Conservation (phyloP, 2,113 vertebrate species). For the Tychaedon coryphoeus region DNA sequence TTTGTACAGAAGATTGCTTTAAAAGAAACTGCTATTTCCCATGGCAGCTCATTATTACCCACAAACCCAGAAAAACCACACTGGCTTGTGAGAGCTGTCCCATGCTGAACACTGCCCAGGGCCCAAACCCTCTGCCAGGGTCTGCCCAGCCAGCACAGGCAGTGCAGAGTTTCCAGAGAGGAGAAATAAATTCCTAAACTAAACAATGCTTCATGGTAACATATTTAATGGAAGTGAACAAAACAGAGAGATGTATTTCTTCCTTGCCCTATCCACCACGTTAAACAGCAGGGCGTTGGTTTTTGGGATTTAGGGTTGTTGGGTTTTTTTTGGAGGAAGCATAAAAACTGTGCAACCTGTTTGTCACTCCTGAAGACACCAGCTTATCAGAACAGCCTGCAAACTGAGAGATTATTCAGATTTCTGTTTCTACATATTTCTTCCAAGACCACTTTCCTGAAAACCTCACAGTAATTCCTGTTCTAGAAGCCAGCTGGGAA, state of each 20-base stretch:
- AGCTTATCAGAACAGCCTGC: background rate
- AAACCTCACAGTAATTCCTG: background rate
- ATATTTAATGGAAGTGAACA: background rate
- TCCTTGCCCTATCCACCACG: background rate
- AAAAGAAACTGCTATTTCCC: background rate
- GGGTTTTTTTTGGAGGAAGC: background rate
- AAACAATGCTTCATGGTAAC: background rate
- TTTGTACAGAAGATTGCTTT: background rate
- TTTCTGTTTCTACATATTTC: background rate
- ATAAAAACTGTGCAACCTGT: background rate
- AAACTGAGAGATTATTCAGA: background rate
- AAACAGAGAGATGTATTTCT: background rate
- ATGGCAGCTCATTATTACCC: background rate
- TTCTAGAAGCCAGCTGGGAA: background rate
- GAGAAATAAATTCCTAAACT: background rate
- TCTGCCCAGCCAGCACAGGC: rapidly evolving
- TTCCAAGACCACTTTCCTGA: background rate
- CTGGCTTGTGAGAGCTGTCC: background rate
- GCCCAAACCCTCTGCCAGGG: background rate
- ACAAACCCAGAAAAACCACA: background rate
- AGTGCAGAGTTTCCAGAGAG: background rate
- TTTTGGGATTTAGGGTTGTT: background rate
- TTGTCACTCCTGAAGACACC: background rate
- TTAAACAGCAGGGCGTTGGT: background rate
- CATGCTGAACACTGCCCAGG: background rate